Percentiles rank a stretch among this genome's conserved stretches.
These are phyloP conservation scores for Agrenia bidenticulata DNA, from an alignment of 2,888 invertebrate genomes.

Conservation along the genomic window DNA sequence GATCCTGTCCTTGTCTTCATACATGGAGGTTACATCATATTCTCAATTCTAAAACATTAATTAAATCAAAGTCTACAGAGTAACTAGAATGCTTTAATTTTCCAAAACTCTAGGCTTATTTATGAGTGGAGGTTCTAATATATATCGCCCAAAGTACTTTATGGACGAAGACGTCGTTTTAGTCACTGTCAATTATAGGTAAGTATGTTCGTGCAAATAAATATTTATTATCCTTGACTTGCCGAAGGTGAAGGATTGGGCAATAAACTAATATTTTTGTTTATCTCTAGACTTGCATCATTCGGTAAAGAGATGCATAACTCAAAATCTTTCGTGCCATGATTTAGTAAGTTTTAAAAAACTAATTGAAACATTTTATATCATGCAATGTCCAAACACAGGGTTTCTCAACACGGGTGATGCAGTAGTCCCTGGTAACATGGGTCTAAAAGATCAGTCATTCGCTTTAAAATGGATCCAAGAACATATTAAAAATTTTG, in stretches of 20 bases:
- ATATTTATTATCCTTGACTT: no score
- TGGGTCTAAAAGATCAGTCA: constrained; percentile 37
- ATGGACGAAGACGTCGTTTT: constrained; percentile 38
- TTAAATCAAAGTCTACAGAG: no score
- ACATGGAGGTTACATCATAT: constrained; percentile 43
- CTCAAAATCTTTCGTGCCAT: background rate
- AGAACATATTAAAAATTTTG: constrained; percentile 31
- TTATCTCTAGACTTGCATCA: constrained; percentile 21
- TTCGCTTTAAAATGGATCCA: constrained; percentile 37
- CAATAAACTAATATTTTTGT: background rate
- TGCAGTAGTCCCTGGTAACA: constrained; percentile 31
- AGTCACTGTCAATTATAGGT: constrained; percentile 33
- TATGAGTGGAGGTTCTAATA: constrained; percentile 37
- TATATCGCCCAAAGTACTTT: constrained; percentile 38
- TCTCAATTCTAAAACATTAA: no score
- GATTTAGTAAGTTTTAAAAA: background rate
- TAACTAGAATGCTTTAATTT: background rate
- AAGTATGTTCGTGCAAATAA: background rate
- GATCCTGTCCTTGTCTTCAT: constrained; percentile 39
- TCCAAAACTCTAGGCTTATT: constrained; percentile 26
- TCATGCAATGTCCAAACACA: no score
- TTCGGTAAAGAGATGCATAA: constrained; percentile 26
- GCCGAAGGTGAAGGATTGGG: no score
- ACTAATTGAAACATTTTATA: background rate
- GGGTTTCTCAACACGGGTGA: constrained; percentile 44